phyloP scores from a whole-genome alignment of 2,113 vertebrate species.

The Trogon melanurus region DNA sequence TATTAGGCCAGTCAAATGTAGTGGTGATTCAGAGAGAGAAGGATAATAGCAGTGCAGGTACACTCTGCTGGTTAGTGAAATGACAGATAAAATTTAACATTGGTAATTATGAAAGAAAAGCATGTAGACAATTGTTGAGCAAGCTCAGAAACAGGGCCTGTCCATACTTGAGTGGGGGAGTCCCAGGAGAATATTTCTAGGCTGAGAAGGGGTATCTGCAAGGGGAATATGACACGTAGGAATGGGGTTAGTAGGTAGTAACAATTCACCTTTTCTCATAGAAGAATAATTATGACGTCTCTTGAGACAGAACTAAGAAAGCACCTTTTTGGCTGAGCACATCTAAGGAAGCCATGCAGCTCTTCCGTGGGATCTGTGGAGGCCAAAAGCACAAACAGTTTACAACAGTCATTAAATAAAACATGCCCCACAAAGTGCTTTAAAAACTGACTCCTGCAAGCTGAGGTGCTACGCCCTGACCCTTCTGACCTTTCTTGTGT shows the following conservation, averaged over 20 bases:
- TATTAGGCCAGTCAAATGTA: not conserved
- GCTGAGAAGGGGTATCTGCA: not conserved
- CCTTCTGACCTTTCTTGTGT: fast-evolving
- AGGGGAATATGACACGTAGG: not conserved
- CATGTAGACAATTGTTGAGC: not conserved
- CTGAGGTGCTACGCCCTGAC: not conserved
- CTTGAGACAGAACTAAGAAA: not conserved
- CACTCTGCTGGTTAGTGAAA: not conserved
- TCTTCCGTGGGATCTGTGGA: not conserved
- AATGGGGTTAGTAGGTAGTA: not conserved
- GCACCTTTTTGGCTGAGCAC: not conserved
- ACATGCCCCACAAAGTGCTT: too few species aligned
- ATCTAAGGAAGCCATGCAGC: not conserved
- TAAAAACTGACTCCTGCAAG: not conserved
- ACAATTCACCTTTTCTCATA: not conserved
- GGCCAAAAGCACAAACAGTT: not conserved
- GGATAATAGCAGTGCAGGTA: not conserved
- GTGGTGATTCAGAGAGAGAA: not conserved
- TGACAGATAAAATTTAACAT: not conserved
- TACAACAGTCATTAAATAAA: not conserved
- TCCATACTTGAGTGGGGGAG: fast-evolving
- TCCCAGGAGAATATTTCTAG: not conserved
- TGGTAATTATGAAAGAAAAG: not conserved
- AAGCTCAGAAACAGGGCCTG: not conserved
- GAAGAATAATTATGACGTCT: not conserved